Evolutionary conservation across 2,797 vertebrate species (phyloP), one percentile per base, ranked within the genome.

Genomic region (Pangasius larnaudii): DNA sequence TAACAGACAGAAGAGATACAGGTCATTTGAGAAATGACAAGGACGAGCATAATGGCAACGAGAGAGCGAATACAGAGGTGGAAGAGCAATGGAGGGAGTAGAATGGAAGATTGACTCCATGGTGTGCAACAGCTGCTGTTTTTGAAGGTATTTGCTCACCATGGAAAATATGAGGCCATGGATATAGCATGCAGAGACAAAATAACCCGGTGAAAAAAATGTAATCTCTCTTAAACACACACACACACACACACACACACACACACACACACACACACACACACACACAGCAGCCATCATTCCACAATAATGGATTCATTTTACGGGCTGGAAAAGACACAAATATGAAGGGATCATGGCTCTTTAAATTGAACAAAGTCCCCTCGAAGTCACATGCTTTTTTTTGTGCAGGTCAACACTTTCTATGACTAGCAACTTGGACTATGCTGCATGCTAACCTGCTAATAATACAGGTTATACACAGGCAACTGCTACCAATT

Each of bases 11-110:
- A 33, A 42, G 59, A 77, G 58, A 86, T 82, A 69, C 59, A 89
- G 74, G 67, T 71, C 92, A 94, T 93, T 93, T 94, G 16, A 63
- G 18, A 89, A 91, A 89, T 92, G 91, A 91, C 67, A 91, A 88
- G 89, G 90, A 91, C 84, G 91, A 63, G 36, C 53, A 33, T 51
- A 33, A 82, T 59, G 58, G 61, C 22, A 36, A 59, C 30, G 24
- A 58, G 56, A 81, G 36, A 46, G 59, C 39, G 67, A 74, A 72
- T 84, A 84, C 85, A 71, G 30, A 72, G 61, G 42, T 59, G 49
- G 63, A 72, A 91, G 91, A 90, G 89, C 85, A 79, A 84, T 67
- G 13, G 85, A 58, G 56, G 30, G 89, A 88, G 49, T 61, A 65
- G 88, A 90, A 90, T 77, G 78, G 59, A 88, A 79, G 56, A 56